phyloP scores from a whole-genome alignment of 2,797 vertebrate species.

The Gouania willdenowi region DNA sequence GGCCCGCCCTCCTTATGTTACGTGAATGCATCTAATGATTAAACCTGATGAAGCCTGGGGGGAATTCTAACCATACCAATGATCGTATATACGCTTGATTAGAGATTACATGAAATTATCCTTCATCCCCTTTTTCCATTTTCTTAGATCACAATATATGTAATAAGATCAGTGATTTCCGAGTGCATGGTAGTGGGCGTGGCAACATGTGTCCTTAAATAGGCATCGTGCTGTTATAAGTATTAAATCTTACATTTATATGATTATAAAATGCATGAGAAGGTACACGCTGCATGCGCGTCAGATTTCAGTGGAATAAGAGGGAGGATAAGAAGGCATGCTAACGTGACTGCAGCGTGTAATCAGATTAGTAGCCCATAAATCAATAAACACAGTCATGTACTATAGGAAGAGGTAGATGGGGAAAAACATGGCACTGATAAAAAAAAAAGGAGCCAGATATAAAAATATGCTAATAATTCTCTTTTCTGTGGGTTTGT shows the following conservation, averaged over 20 bases:
- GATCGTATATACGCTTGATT: conserved; percentile 43
- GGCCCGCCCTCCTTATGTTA: conserved; percentile 22
- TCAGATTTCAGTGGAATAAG: conserved; percentile 35
- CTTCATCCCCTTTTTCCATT: conserved; percentile 24
- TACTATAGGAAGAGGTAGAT: conserved; percentile 33
- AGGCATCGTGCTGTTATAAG: conserved; percentile 33
- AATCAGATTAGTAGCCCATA: conserved; percentile 63
- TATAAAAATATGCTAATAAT: neutral
- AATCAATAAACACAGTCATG: conserved; percentile 62
- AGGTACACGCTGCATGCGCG: conserved; percentile 17
- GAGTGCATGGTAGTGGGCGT: conserved; percentile 1
- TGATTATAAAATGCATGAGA: conserved; percentile 41
- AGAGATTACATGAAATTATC: conserved; percentile 42
- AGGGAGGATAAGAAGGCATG: conserved; percentile 34
- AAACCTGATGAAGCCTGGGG: conserved; percentile 27
- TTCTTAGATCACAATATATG: conserved; percentile 6
- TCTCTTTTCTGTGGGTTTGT: neutral
- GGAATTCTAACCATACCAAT: conserved; percentile 24
- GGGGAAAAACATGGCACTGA: conserved; percentile 15
- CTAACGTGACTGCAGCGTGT: conserved; percentile 58
- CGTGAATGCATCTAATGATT: conserved; percentile 20
- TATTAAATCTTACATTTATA: conserved; percentile 35
- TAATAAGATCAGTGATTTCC: conserved; percentile 24
- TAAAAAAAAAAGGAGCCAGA: conserved; percentile 4
- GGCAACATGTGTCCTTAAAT: conserved; percentile 30